A percentile compares a stretch with the other conserved stretches of the same genome.
Conservation (phyloP, 2,113 vertebrate species). For the Apeltes quadracus region DNA sequence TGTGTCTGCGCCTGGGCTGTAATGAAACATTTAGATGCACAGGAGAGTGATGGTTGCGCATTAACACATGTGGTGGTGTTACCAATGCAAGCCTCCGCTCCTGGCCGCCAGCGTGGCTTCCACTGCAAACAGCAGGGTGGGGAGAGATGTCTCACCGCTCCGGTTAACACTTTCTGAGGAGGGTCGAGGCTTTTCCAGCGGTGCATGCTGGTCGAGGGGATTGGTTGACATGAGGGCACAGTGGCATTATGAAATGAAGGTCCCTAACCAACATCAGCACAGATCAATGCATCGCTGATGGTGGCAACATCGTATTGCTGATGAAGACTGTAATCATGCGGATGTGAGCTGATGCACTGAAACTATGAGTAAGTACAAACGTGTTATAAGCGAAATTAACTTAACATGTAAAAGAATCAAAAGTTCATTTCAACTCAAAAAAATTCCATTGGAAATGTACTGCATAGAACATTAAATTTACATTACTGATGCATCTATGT, state of each 20-base stretch:
- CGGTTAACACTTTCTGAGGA: constrained; percentile 22
- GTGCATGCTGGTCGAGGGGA: constrained; percentile 10
- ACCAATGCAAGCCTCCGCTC: constrained; percentile 36
- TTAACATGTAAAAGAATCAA: neutral
- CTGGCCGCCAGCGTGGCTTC: constrained; percentile 31
- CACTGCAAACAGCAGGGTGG: constrained; percentile 25
- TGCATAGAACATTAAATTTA: neutral
- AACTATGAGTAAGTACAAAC: neutral
- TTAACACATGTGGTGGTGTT: constrained; percentile 72
- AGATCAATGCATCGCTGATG: neutral
- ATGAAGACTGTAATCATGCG: neutral
- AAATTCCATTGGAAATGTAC: neutral
- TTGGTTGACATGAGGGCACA: constrained; percentile 39
- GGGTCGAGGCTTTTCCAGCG: constrained; percentile 46
- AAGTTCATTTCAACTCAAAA: neutral
- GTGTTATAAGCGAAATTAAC: neutral
- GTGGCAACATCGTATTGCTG: neutral
- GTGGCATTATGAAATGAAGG: neutral
- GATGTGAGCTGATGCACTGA: neutral
- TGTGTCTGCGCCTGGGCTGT: constrained; percentile 76
- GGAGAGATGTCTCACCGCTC: constrained; percentile 41
- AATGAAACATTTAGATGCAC: constrained; percentile 84
- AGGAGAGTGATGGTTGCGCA: constrained; percentile 71
- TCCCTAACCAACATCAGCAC: constrained; percentile 1
- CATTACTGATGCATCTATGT: neutral